phyloP scores from a whole-genome alignment of 2,113 vertebrate genomes.

The Castor canadensis region DNA sequence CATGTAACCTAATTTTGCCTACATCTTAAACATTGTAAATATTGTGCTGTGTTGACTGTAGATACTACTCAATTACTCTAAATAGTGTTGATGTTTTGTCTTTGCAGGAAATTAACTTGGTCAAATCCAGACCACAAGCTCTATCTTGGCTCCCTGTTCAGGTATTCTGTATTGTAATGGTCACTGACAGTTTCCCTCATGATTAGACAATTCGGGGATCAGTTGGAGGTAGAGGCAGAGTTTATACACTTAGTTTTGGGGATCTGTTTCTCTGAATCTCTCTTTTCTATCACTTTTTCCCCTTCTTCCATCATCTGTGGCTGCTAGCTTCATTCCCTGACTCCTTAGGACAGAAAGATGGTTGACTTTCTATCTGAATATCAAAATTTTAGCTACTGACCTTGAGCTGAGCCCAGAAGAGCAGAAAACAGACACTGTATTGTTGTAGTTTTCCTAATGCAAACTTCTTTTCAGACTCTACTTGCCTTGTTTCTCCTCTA shows the following conservation, averaged over 20 bases:
- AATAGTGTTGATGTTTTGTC: not conserved
- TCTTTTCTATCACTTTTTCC: not conserved
- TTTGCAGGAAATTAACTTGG: not conserved
- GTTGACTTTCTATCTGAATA: not conserved
- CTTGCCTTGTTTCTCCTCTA: not conserved
- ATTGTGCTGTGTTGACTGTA: not conserved
- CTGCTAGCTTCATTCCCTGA: not conserved
- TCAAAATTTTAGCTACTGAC: not conserved
- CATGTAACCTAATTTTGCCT: not conserved
- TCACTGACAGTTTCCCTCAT: not conserved
- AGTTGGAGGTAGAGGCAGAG: not conserved
- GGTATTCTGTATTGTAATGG: not conserved
- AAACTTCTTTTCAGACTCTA: slow-evolving; percentile 2
- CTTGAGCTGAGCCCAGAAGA: not conserved
- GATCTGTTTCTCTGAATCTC: not conserved
- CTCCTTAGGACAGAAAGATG: not conserved
- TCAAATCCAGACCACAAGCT: not conserved
- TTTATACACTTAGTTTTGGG: not conserved
- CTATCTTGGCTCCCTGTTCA: not conserved
- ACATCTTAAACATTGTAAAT: not conserved
- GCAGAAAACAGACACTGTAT: not conserved
- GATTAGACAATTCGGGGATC: not conserved
- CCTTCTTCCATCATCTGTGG: not conserved
- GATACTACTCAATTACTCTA: not conserved
- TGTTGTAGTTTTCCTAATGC: not conserved